phyloP scores from a whole-genome alignment of 2,888 invertebrate genomes.

The Drosophila robusta region DNA sequence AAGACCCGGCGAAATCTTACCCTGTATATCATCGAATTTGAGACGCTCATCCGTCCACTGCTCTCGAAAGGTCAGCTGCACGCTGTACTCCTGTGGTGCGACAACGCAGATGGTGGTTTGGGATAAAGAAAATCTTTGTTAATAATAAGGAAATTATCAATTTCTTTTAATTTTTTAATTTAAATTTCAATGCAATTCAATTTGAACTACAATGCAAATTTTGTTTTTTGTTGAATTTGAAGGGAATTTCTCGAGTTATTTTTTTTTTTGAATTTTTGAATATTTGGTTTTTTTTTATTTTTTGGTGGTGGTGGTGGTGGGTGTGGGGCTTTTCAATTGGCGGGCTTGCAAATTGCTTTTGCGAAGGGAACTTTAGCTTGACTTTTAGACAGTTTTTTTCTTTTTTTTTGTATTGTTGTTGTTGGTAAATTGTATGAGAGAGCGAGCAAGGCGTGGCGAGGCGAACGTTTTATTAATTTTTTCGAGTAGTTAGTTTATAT shows the following conservation, averaged over 20 bases:
- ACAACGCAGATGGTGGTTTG: conserved; percentile 11
- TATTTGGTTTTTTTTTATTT: conserved; percentile 1
- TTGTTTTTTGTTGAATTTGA: conserved; percentile 50
- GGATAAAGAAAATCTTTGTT: conserved; percentile 41
- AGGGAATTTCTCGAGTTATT: conserved; percentile 47
- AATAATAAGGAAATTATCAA: conserved; percentile 36
- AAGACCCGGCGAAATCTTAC: conserved; percentile 85
- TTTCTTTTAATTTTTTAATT: conserved; percentile 19
- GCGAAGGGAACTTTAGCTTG: conserved; percentile 42
- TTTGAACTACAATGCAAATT: conserved; percentile 75
- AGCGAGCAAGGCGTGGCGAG: conserved; percentile 73
- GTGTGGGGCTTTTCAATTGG: conserved; percentile 57
- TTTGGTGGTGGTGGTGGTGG: conserved; percentile 44
- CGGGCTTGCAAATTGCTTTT: conserved; percentile 56
- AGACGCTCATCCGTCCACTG: conserved; percentile 98
- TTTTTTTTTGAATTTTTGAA: conserved; percentile 16
- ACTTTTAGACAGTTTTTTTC: conserved; percentile 40
- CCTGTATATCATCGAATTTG: conserved; percentile 94
- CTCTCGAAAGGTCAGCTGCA: conserved; percentile 98
- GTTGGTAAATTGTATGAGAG: conserved; percentile 39
- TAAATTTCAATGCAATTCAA: conserved; percentile 52
- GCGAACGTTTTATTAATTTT: conserved; percentile 31
- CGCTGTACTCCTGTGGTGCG: conserved; percentile 94
- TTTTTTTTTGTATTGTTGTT: conserved; percentile 1
- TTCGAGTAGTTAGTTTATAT: conserved; percentile 35